Evolutionary conservation across 2,888 invertebrate species (phyloP), one percentile per base, ranked within the genome.

Genomic region (Mythimna impura): DNA sequence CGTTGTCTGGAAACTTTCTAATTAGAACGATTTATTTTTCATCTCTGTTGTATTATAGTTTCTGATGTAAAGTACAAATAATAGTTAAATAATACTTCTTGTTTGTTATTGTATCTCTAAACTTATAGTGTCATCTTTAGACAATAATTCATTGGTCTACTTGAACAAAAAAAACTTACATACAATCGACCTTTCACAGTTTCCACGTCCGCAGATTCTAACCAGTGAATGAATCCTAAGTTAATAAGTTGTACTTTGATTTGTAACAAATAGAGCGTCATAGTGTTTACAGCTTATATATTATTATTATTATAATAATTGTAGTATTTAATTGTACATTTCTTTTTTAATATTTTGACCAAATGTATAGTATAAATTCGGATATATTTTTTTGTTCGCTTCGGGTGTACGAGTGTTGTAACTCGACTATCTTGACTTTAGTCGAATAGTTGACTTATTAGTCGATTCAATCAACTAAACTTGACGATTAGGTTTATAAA

Each of bases 311-410:
- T 58, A 43, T 60, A 22, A 77, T 76, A 81, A 73, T 72, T 75
- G 69, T 89, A 88, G 83, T 84, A 72, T 83, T 76, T 84, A 84
- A 88, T 83, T 88, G 86, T 87, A 88, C 81, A 87, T 88, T 88
- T 86, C 71, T 87, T 82, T 83, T 89, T 87, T 88, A 88, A 86
- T 90, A 75, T 87, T 90, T 91, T 86, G 91, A 93, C 93, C 93
- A 93, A 93, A 93, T 93, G 90, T 91, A 87, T 91, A 91, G 89
- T 85, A 76, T 86, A 82, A 84, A 79, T 78, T 78, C 74, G 78
- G 76, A 85, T 87, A 73, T 84, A 74, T 83, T 83, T 74, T 81
- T 78, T 82, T 75, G 77, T 80, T 86, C 58, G 76, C 77, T 76
- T 84, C 76, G 60, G 78, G 65, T 84, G 79, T 82, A 85, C 75